These are phyloP conservation scores for Adineta ricciae DNA, from an alignment of 2,888 invertebrate genomes.

Conservation along the genomic window DNA sequence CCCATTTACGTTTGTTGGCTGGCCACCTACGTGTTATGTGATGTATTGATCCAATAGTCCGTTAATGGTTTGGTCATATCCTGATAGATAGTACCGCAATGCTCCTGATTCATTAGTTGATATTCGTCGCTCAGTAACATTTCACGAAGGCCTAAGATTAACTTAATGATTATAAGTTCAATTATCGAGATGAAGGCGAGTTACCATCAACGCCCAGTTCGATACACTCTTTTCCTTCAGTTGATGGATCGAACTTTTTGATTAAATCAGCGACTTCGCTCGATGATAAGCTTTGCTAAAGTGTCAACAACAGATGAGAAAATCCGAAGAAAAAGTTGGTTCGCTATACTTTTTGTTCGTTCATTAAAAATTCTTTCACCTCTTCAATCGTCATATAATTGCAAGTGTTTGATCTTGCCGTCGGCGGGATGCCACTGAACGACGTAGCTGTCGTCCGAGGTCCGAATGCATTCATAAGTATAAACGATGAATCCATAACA, in stretches of 20 bases:
- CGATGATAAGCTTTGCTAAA: not conserved
- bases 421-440: not conserved
- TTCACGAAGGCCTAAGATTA: not conserved
- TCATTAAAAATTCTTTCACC: not conserved
- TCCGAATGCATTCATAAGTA: not conserved
- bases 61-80: slow-evolving; percentile 21
- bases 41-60: not conserved
- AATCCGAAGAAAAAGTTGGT: not conserved
- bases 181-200: not conserved
- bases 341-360: not conserved
- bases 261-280: not conserved
- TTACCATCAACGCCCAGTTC: slow-evolving; percentile 4
- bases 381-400: slow-evolving; percentile 11
- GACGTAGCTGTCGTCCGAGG: not conserved
- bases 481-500: not conserved
- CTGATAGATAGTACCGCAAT: not conserved
- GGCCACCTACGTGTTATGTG: not conserved
- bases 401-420: not conserved
- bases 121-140: not conserved
- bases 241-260: not conserved
- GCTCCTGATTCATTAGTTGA: not conserved
- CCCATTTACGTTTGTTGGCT: too few relatives aligned
- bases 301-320: too few relatives aligned
- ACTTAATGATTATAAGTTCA: not conserved
- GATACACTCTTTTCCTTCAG: not conserved